Conservation (phyloP, 2,113 vertebrate species). For the Crotalus horridus region DNA sequence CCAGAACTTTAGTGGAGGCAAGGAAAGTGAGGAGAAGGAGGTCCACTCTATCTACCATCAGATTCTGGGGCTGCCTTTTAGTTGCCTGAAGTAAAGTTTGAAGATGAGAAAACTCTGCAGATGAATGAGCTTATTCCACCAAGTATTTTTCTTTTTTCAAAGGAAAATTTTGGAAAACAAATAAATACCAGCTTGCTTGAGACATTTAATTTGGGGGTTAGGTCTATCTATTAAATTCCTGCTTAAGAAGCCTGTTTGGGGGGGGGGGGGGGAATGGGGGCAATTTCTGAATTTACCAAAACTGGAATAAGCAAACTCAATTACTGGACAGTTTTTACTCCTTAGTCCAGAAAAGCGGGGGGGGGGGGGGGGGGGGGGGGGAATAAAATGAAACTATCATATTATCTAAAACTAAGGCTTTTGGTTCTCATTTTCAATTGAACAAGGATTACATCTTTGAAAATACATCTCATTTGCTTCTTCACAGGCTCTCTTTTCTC, state of each 20-base stretch:
- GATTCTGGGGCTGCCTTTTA: too few species aligned
- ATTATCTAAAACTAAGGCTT: background rate
- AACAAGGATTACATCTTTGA: background rate
- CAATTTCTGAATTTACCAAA: background rate
- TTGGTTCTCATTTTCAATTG: background rate
- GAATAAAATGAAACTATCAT: background rate
- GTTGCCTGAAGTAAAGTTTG: too few species aligned
- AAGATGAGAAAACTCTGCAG: too few species aligned
- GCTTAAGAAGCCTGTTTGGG: background rate
- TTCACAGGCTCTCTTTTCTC: conserved; percentile 45
- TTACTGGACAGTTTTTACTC: background rate
- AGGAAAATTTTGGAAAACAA: background rate
- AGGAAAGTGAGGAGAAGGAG: too few species aligned
- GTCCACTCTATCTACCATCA: too few species aligned
- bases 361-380: background rate
- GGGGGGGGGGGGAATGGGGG: background rate
- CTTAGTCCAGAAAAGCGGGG: background rate
- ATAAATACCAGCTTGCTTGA: background rate
- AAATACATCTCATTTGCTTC: conserved; percentile 53
- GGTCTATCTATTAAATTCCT: background rate
- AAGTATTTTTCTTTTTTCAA: too few species aligned
- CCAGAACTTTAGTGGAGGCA: background rate
- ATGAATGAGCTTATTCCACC: too few species aligned
- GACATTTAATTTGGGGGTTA: background rate
- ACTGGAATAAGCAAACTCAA: background rate